Evolutionary conservation across 2,888 invertebrate species (phyloP), one percentile per base, ranked within the genome.

Genomic region (Allolobophora icterica): DNA sequence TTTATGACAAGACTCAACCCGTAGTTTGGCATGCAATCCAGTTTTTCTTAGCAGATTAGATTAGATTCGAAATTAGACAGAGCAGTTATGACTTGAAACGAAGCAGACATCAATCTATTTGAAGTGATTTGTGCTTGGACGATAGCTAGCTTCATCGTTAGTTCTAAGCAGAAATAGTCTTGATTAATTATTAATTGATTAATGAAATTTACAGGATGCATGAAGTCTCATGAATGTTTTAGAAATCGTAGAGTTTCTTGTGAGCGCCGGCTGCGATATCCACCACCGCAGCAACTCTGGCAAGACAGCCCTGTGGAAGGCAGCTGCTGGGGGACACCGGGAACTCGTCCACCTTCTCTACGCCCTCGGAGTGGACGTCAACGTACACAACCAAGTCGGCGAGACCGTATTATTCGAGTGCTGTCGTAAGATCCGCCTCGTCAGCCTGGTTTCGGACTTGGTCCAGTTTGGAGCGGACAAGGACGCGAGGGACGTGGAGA

Each of bases 231-330:
- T 71, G 71, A 71, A 71, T 71, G 71, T 71, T 89, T 6, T 71
- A 91, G 91, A 89, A n/a, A 33, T 91, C 71, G 91, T 91, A 15
- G 83, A 91, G 33, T 89, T 30, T 33, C 90, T 91, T 24, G 30
- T 91, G 42, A 35, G 35, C 21, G 71, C n/a, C 21, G 91, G 91
- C 17, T 30, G 71, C 89, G 38, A 91, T 30, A 52, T 91, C 33
- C 40, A 90, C 89, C 42, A 42, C 42, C 89, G 58, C 33, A 91
- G 91, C 42, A 91, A 90, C 87, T 91, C 91, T 19, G 91, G 91
- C 1, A 89, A 90, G 35, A 91, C 91, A 24, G 52, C 91, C 52
- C 90, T 91, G 58, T 91, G 91, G 91, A 91, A 91, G 90, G 91
- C 91, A 19, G 91, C 91, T 21, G 52, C 84, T 34, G 58, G 17